Evolutionary conservation across 1,140 invertebrate species (phyloP), one percentile per base, ranked within the genome.

Genomic region (Solenopsis fugax): DNA sequence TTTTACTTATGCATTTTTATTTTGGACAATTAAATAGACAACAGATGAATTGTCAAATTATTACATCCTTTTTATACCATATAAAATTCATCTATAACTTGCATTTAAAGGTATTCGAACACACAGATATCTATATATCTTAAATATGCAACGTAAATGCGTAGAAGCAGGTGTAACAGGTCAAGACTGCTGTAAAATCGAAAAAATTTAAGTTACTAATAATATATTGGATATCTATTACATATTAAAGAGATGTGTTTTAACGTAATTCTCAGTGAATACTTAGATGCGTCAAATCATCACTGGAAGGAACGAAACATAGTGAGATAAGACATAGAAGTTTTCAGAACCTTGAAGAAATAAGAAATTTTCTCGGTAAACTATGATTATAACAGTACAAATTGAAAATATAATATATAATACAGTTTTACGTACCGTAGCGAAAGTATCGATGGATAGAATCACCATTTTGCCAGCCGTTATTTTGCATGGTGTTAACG

Each of bases 401-500:
- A 52, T 52, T 41, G 3, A 29, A n/a, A 65, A 71, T 4, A 37
- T 52, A 73, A 54, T 54, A 34, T 10, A 29, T 7, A 21, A 21
- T 75, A 45, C 16, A 64, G 13, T 64, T 64, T 34, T 64, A 34
- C 18, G 0, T 56, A 75, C 18, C 12, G 13, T 1, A 3, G n/a
- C 29, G n/a, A 58, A 75, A 10, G 29, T 75, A 13, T 75, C 52
- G 10, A 75, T 24, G 2, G 52, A 75, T 4, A 58, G 4, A 13
- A 34, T 56, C 34, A 56, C n/a, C 2, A 52, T 54, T 24, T 82
- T 81, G 9, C 41, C 41, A 48, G 76, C 56, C 10, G 18, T 65
- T 34, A 65, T 50, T 65, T 48, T 75, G 34, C 52, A 75, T 6
- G 18, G 48, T 16, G 52, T 56, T 21, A 21, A 0, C 0, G 52